Evolutionary conservation across 2,797 vertebrate species (phyloP).

Genomic region (Phyllotis vaccarum): DNA sequence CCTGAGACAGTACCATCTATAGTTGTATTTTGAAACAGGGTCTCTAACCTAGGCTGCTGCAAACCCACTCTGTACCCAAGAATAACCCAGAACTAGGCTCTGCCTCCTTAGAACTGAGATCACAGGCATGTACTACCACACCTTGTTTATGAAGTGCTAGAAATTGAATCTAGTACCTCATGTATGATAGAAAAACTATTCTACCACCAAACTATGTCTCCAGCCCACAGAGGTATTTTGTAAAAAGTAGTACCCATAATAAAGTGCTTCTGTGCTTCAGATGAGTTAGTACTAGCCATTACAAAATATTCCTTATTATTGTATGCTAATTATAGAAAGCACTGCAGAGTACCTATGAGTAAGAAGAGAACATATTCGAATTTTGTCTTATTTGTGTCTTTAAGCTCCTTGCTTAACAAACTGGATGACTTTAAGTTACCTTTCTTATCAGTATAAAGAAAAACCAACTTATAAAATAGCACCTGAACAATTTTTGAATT

Average conservation of each 20-base stretch:
- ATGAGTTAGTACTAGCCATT: not conserved
- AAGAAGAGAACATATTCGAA: not conserved
- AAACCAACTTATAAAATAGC: not conserved
- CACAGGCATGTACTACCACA: not conserved
- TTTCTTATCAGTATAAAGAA: constrained; percentile 18
- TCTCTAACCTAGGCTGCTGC: not conserved
- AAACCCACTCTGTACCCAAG: not conserved
- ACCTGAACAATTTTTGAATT: constrained; percentile 51
- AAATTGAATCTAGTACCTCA: not conserved
- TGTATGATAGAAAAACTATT: not conserved
- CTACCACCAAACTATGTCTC: not conserved
- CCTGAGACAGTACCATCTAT: not conserved
- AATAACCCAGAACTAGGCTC: not conserved
- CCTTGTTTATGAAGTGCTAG: not conserved
- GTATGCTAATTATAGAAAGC: constrained; percentile 7
- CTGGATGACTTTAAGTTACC: not conserved
- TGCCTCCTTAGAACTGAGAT: not conserved
- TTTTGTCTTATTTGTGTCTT: constrained; percentile 55
- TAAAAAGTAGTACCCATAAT: not conserved
- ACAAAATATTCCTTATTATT: not conserved
- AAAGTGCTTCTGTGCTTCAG: constrained; percentile 1
- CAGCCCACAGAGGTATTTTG: not conserved
- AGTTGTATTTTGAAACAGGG: not conserved
- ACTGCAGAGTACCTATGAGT: not conserved
- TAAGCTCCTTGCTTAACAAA: constrained; percentile 24